Base-by-base conservation (phyloP, 2,113 vertebrate genomes). In the Entelurus aequoreus region DNA sequence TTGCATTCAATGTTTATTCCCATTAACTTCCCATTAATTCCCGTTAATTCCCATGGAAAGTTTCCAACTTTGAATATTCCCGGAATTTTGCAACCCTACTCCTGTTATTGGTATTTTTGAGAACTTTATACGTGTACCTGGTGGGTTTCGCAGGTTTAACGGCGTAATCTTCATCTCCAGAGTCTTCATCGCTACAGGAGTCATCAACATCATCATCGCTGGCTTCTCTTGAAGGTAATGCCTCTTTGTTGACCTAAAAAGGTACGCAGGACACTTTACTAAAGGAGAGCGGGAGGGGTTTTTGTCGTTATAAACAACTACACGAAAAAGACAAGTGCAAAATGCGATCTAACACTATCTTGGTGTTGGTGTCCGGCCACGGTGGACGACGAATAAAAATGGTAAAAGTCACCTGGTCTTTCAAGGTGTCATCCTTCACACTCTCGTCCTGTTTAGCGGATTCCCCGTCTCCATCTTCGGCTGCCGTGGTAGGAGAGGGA, bases 131-230 rank as follows among this genome's bases (percentile, higher is more conserved):
- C 50, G 6, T 46, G 12, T 75, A 89, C 88, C 89, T 84, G 1
- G 87, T 88, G 5, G 88, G 85, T 71, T 16, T 86, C 0, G 54
- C 62, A 54, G 75, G 73, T 51, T 57, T 65, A 62, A 66, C 13
- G 0, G 28, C 5, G 6, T 52, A n/a, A 6, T 78, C 77, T 7
- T 86, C 83, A 14, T 84, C 84, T 37, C 86, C 84, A 74, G 82
- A 84, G 11, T 71, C 82, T 62, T 59, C 11, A 4, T 66, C 63
- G 60, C 68, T 68, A 46, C 37, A 2, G 1, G 42, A 13, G 16
- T 9, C 21, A 38, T 37, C 36, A 16, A 19, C 40, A 19, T 19
- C 38, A 12, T 44, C 6, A 12, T 67, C 55, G 9, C 35, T 55
- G 5, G 19, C 58, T 68, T 57, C 35, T 9, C 16, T 61, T 58